Evolutionary conservation across 2,888 invertebrate genomes (phyloP).

Genomic region (Leucania comma): DNA sequence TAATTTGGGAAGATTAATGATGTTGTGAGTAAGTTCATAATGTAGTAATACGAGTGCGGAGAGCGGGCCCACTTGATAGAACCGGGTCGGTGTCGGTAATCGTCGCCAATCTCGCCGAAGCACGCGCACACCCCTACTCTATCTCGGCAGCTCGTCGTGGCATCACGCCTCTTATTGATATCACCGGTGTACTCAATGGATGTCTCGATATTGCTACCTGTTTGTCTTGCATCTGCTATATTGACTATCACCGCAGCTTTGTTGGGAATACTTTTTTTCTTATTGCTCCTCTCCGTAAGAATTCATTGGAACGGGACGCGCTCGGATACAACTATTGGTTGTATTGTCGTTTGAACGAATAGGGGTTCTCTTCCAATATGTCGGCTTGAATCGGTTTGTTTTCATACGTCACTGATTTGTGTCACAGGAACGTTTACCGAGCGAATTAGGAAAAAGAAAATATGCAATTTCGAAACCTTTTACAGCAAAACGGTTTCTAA

Average conservation of each 20-base stretch:
- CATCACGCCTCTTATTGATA: slow-evolving; percentile 78
- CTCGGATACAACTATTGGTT: slow-evolving; percentile 76
- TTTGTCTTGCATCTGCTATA: slow-evolving; percentile 82
- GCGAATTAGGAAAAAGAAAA: slow-evolving; percentile 63
- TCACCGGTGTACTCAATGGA: slow-evolving; percentile 77
- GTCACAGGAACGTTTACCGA: slow-evolving; percentile 57
- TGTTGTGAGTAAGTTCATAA: slow-evolving; percentile 53
- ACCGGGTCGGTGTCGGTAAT: slow-evolving; percentile 77
- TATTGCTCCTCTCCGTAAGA: slow-evolving; percentile 76
- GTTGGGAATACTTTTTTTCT: slow-evolving; percentile 75
- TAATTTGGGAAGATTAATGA: slow-evolving; percentile 63
- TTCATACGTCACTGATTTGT: slow-evolving; percentile 72
- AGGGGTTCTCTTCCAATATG: slow-evolving; percentile 71
- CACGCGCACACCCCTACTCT: slow-evolving; percentile 76
- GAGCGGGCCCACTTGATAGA: slow-evolving; percentile 61
- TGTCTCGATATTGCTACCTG: slow-evolving; percentile 82
- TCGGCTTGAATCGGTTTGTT: slow-evolving; percentile 71
- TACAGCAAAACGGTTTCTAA: slow-evolving; percentile 58
- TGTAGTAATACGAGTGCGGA: slow-evolving; percentile 33
- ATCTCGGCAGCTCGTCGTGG: slow-evolving; percentile 70
- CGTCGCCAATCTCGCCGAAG: slow-evolving; percentile 74
- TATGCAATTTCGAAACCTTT: slow-evolving; percentile 58
- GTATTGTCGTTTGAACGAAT: slow-evolving; percentile 73
- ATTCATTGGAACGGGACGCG: slow-evolving; percentile 74
- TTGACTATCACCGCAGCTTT: slow-evolving; percentile 75